Evolutionary conservation across 2,888 invertebrate genomes (phyloP).

Genomic region (Malacosoma neustria): DNA sequence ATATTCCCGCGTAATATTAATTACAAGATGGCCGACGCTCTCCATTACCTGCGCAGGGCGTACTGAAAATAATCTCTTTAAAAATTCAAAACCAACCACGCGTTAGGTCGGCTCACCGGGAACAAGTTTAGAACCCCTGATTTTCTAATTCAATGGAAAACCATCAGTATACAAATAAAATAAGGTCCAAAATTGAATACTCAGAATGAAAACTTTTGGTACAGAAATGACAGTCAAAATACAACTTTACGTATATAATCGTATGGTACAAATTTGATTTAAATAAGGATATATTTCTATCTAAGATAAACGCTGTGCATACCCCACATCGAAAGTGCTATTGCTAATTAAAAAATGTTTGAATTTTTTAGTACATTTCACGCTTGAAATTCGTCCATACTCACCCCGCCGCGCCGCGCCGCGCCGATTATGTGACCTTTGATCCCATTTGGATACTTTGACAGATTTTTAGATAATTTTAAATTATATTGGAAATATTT

Average conservation of each 20-base stretch:
- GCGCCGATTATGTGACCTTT: constrained; percentile 6
- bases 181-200: constrained; percentile 17
- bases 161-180: constrained; percentile 8
- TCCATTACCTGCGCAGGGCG: constrained; percentile 40
- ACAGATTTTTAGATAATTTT: not conserved
- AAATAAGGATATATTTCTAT: constrained; percentile 18
- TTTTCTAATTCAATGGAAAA: constrained; percentile 13
- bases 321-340: constrained; percentile 37
- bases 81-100: constrained; percentile 51
- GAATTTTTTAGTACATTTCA: constrained; percentile 17
- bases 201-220: not conserved
- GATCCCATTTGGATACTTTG: constrained; percentile 5
- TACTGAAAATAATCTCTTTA: constrained; percentile 60
- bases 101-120: constrained; percentile 28
- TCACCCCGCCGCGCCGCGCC: not conserved
- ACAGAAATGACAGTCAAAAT: not conserved
- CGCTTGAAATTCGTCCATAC: constrained; percentile 2
- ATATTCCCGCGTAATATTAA: constrained; percentile 20
- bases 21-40: constrained; percentile 36
- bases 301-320: constrained; percentile 22
- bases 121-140: constrained; percentile 32
- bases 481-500: too few species aligned
- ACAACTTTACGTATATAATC: not conserved
- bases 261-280: not conserved
- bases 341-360: constrained; percentile 41